Evolutionary conservation across 2,113 vertebrate species (phyloP), one percentile per base, ranked within the genome.

Genomic region (Trichomycterus rosablanca): DNA sequence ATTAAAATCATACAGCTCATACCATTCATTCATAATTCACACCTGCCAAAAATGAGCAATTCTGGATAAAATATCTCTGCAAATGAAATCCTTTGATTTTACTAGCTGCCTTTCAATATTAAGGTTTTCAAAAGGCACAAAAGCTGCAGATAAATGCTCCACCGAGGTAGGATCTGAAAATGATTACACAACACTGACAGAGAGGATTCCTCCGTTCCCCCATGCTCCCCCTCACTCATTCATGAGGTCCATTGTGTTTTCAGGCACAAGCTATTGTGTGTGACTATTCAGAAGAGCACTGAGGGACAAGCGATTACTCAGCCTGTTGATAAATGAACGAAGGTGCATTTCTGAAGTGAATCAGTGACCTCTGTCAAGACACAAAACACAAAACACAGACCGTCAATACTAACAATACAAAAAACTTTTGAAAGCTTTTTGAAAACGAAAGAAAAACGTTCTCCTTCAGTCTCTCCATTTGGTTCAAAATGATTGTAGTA

Each of bases 211-310:
- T 16, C 26, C 43, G 30, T 23, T 55, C 61, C 54, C 60, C 48
- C 71, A 53, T 53, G 16, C 70, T 26, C 34, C 53, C 64, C 40
- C 73, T 1, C 55, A 34, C 50, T 60, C 68, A 73, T 78, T 80
- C 82, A 83, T 79, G 48, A 63, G 15, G 67, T 56, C 68, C 57
- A 78, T 78, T 86, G 82, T 87, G 48, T 54, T 39, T 61, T 64
- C 55, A 78, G 81, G 83, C 82, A 78, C 77, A 68, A 45, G 61
- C 77, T 71, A 83, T 82, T 83, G 81, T 83, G 67, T n/a, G 61
- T 44, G 43, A 45, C 70, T 66, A 7, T 7, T 30, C 26, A 7
- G 7, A 30, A 30, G 26, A 30, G 42, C 37, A 70, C 56, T 24
- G 62, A 67, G 20, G 5, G 59, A 67, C 58, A 34, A 22, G 59